A percentile compares a stretch with the other conserved stretches of the same genome.
These are phyloP conservation scores for Pampusana beccarii DNA, from an alignment of 2,113 vertebrate species.

Conservation along the genomic window DNA sequence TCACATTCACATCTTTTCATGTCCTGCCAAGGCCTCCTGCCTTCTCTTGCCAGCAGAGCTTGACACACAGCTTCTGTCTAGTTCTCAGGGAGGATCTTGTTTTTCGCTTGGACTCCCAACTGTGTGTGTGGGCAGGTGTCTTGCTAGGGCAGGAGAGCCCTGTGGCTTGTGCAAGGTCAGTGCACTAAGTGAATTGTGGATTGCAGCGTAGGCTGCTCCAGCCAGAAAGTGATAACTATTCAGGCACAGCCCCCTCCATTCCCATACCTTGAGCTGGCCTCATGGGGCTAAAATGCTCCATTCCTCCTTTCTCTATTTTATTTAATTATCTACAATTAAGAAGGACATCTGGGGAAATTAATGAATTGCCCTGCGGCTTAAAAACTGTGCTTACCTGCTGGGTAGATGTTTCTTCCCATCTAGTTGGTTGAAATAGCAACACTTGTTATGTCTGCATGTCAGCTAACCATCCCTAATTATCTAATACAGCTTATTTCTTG, in stretches of 20 bases:
- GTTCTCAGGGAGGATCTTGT: conserved; percentile 10
- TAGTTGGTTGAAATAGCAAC: conserved; percentile 23
- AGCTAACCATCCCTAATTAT: conserved; percentile 52
- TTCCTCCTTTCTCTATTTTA: conserved; percentile 36
- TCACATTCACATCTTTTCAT: neutral
- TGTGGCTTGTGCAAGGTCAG: conserved; percentile 31
- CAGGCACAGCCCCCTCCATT: neutral
- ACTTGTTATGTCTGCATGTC: conserved; percentile 40
- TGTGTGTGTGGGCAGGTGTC: conserved; percentile 24
- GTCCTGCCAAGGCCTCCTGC: fast-evolving
- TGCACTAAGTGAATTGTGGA: conserved; percentile 36
- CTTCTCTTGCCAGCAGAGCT: neutral
- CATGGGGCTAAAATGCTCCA: neutral
- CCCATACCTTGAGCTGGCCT: neutral
- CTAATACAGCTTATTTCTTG: conserved; percentile 10
- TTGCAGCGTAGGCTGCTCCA: conserved; percentile 20
- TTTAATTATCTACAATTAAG: conserved; percentile 65
- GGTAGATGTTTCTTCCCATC: conserved; percentile 39
- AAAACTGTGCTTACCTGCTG: conserved; percentile 49
- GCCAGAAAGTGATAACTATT: conserved; percentile 5
- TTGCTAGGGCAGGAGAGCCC: conserved; percentile 14
- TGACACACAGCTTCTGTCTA: neutral
- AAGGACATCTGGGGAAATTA: conserved; percentile 57
- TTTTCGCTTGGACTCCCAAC: neutral
- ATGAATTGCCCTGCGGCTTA: conserved; percentile 51